Evolutionary conservation across 2,113 vertebrate species (phyloP).

Genomic region (Brachirus orientalis): DNA sequence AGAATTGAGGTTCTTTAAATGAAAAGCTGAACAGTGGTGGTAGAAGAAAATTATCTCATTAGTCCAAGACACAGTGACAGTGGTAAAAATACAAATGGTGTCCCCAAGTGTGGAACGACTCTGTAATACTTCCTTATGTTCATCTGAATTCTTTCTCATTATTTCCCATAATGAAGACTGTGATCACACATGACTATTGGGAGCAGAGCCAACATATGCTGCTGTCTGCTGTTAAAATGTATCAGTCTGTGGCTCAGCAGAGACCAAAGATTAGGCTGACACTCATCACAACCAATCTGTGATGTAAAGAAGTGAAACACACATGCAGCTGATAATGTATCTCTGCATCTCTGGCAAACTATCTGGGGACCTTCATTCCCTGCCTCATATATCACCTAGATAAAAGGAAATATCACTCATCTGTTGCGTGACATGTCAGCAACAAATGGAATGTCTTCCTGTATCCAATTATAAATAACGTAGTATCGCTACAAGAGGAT

Average conservation of each 20-base stretch:
- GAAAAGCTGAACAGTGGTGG: background rate
- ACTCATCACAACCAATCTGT: constrained; percentile 43
- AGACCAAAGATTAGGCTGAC: constrained; percentile 44
- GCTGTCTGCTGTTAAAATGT: constrained; percentile 35
- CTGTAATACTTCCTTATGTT: background rate
- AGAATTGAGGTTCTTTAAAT: background rate
- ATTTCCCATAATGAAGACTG: constrained; percentile 29
- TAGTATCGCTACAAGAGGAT: constrained; percentile 49
- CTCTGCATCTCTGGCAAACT: constrained; percentile 46
- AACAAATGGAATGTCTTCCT: constrained; percentile 48
- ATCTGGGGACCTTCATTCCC: constrained; percentile 44
- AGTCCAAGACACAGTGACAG: background rate
- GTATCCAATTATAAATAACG: constrained; percentile 58
- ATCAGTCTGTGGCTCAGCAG: constrained; percentile 35
- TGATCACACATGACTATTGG: constrained; percentile 45
- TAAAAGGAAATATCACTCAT: constrained; percentile 57
- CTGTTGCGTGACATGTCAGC: constrained; percentile 49
- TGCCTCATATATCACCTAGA: constrained; percentile 61
- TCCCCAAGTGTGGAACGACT: background rate
- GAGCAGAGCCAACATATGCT: constrained; percentile 41
- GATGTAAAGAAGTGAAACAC: constrained; percentile 29
- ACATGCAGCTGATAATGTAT: constrained; percentile 14
- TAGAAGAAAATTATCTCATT: background rate
- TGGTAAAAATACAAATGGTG: background rate
- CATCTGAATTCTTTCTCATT: background rate